Evolutionary conservation across 2,797 vertebrate genomes (phyloP), one percentile per base, ranked within the genome.

Genomic region (Neoniphon sammara): DNA sequence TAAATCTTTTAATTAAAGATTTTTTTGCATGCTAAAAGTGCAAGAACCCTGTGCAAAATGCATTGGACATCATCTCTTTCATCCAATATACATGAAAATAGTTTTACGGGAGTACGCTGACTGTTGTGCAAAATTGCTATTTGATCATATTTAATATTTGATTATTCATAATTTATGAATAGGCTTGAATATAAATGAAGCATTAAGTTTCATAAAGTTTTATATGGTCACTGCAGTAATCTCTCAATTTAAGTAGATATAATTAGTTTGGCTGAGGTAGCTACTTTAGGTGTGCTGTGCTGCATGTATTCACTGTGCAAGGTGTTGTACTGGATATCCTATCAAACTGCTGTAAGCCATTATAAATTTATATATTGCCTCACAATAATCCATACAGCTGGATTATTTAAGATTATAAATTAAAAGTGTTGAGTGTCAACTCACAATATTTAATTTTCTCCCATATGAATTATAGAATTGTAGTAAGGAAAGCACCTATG

Each of bases 161-260:
- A 75, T 70, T 70, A 78, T 82, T 67, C 66, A 88, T 80, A 64
- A 86, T 87, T 50, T 47, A 88, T 84, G 46, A 79, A 39, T n/a
- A 7, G 58, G 73, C 62, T 84, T 0, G 50, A 85, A 80, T 76
- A 73, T 69, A 56, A 81, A 81, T 80, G 60, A 80, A 49, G n/a
- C 27, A 52, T 62, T 30, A 55, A 14, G 23, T 82, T 68, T 17
- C 21, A 34, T 71, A 61, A 44, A 27, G 66, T 64, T 80, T 80
- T 42, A 56, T 23, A 72, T 46, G 47, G 56, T 69, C 70, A 31
- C 73, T 67, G 77, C 72, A 73, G 65, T 72, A 80, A 70, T 58
- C 12, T 7, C 14, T 65, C 18, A 55, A 53, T 81, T 70, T 6
- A 77, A 57, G 36, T 34, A 25, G 39, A 44, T 15, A 15, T 44